Conservation (phyloP, 2,113 vertebrate genomes). For the Brienomyrus brachyistius region DNA sequence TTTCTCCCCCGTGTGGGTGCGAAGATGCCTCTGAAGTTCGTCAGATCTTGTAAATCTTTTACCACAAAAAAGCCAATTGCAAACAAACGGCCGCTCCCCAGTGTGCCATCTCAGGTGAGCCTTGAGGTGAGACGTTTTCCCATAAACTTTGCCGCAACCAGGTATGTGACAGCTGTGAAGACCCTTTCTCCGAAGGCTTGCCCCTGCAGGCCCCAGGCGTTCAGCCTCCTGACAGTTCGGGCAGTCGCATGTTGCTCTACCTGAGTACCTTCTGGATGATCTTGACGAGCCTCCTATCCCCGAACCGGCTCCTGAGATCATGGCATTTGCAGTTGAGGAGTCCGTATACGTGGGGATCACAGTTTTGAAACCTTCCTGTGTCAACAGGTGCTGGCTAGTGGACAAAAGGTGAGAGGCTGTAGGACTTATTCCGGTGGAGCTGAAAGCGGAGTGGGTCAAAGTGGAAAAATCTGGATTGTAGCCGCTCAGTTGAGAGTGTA, state of each 20-base stretch:
- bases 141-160: slow-evolving; percentile 79
- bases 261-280: slow-evolving; percentile 87
- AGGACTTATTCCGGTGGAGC: slow-evolving; percentile 90
- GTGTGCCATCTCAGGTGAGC: slow-evolving; percentile 90
- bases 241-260: slow-evolving; percentile 92
- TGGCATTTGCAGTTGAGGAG: slow-evolving; percentile 84
- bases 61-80: slow-evolving; percentile 84
- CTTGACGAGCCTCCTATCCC: slow-evolving; percentile 73
- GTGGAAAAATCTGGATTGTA: slow-evolving; percentile 96
- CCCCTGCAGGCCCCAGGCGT: slow-evolving; percentile 89
- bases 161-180: slow-evolving; percentile 87
- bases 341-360: slow-evolving; percentile 92
- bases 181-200: slow-evolving; percentile 86
- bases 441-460: slow-evolving; percentile 95
- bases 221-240: slow-evolving; percentile 97
- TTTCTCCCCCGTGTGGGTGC: slow-evolving; percentile 94
- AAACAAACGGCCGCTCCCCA: slow-evolving; percentile 87
- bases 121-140: slow-evolving; percentile 79
- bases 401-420: slow-evolving; percentile 86
- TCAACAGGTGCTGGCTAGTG: slow-evolving; percentile 90
- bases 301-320: slow-evolving; percentile 78
- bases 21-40: slow-evolving; percentile 78
- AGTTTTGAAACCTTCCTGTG: slow-evolving; percentile 97
- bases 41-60: slow-evolving; percentile 79
- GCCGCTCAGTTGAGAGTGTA: slow-evolving; percentile 92